Percentiles rank a stretch among this genome's conserved stretches.
phyloP scores from a whole-genome alignment of 1,140 invertebrate species.

The Trinorchestia longiramus region DNA sequence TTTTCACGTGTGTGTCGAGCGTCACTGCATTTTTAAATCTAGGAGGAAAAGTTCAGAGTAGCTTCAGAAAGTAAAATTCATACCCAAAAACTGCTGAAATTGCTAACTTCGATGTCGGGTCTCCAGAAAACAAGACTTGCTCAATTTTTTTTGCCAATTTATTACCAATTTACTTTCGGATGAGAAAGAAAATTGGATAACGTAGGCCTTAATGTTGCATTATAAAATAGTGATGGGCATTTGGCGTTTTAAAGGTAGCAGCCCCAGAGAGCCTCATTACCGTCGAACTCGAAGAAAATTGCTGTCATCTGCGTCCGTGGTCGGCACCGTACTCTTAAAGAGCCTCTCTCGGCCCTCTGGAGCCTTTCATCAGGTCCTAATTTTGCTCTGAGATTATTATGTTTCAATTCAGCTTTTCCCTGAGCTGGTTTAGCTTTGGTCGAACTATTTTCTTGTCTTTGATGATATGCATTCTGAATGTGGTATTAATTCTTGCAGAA shows the following conservation, averaged over 20 bases:
- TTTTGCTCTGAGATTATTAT: slow-evolving; percentile 7
- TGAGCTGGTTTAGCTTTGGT: not conserved
- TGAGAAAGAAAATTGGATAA: slow-evolving; percentile 52
- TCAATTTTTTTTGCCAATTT: slow-evolving; percentile 50
- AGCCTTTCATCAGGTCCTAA: slow-evolving; percentile 5
- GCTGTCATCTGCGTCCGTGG: slow-evolving; percentile 28
- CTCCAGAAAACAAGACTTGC: slow-evolving; percentile 43
- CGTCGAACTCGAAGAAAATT: not conserved
- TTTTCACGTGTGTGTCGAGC: not conserved
- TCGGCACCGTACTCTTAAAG: not conserved
- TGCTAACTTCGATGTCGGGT: not conserved
- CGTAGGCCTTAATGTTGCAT: slow-evolving; percentile 49
- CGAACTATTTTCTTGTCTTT: not conserved
- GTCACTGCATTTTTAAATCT: not conserved
- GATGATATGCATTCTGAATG: not conserved
- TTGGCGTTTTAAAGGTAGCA: slow-evolving; percentile 43
- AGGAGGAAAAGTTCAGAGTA: not conserved
- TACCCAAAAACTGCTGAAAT: not conserved
- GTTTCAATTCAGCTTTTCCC: not conserved
- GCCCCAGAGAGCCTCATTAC: slow-evolving; percentile 45
- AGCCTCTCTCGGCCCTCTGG: not conserved
- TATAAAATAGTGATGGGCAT: slow-evolving; percentile 51
- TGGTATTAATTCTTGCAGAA: not conserved
- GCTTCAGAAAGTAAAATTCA: not conserved
- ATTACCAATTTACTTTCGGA: slow-evolving; percentile 43